phyloP scores from a whole-genome alignment of 2,113 vertebrate genomes.

The Dipodomys spectabilis region DNA sequence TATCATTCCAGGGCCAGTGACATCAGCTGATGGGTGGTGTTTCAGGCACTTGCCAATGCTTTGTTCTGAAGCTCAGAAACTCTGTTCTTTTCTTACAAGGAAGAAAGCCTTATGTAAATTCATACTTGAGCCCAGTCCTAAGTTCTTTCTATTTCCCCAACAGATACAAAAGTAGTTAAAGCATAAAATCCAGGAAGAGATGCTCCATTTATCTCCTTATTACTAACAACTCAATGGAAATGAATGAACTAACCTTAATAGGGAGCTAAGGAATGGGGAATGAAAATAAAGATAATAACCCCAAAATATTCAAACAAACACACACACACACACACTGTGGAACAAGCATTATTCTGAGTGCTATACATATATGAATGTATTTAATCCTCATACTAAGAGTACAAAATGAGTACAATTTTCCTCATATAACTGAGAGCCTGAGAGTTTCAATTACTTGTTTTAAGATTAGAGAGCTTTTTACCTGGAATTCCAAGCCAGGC shows the following conservation, averaged over 20 bases:
- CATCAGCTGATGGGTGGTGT: background rate
- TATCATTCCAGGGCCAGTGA: background rate
- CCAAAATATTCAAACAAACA: constrained; percentile 24
- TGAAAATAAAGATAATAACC: background rate
- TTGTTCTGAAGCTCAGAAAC: background rate
- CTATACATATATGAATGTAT: background rate
- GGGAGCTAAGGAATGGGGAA: background rate
- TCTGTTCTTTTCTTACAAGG: background rate
- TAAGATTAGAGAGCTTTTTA: background rate
- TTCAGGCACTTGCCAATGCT: background rate
- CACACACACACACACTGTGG: background rate
- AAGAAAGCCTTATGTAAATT: background rate
- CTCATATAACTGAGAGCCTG: background rate
- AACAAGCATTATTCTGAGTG: background rate
- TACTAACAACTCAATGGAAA: background rate
- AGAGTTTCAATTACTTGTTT: constrained; percentile 20
- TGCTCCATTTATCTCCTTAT: constrained; percentile 22
- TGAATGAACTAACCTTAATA: background rate
- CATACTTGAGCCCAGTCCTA: background rate
- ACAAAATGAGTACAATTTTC: background rate
- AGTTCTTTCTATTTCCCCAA: constrained; percentile 28
- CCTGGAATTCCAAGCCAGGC: constrained; percentile 17
- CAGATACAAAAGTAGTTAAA: background rate
- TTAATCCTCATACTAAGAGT: background rate
- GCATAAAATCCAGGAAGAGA: background rate